Evolutionary conservation across 2,888 invertebrate species (phyloP).

Genomic region (Yponomeuta sedellus): DNA sequence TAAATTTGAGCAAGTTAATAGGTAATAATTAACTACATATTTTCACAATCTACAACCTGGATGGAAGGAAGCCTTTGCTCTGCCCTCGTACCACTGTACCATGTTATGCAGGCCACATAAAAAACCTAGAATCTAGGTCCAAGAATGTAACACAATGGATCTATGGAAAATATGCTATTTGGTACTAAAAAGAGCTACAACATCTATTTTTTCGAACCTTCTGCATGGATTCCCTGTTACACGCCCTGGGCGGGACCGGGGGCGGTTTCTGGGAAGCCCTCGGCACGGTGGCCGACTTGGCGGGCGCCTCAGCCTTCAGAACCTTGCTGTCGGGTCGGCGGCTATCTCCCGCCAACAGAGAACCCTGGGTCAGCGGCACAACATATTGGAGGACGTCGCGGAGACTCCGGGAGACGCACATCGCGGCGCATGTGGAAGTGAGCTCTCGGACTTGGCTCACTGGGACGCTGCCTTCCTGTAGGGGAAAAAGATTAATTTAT

Average conservation of each 20-base stretch:
- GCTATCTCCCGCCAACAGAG: slow-evolving; percentile 33
- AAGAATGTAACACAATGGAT: too few relatives aligned
- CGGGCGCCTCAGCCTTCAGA: slow-evolving; percentile 47
- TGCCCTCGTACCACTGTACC: too few relatives aligned
- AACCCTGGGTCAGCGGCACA: slow-evolving; percentile 54
- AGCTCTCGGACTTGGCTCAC: slow-evolving; percentile 46
- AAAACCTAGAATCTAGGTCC: too few relatives aligned
- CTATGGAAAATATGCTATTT: too few relatives aligned
- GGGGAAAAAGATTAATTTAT: background rate
- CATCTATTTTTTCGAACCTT: slow-evolving; percentile 31
- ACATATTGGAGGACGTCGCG: slow-evolving; percentile 61
- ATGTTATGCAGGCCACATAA: too few relatives aligned
- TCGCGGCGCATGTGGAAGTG: slow-evolving; percentile 86
- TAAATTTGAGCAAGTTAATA: too few relatives aligned
- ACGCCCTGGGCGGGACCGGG: slow-evolving; percentile 57
- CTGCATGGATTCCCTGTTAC: slow-evolving; percentile 36
- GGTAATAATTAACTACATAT: too few relatives aligned
- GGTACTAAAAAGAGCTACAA: slow-evolving; percentile 6
- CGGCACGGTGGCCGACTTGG: slow-evolving; percentile 58
- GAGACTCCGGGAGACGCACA: slow-evolving; percentile 79
- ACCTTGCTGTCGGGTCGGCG: slow-evolving; percentile 49
- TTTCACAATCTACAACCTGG: too few relatives aligned
- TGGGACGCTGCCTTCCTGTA: slow-evolving; percentile 53
- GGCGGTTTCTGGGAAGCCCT: slow-evolving; percentile 59
- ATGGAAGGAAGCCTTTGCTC: too few relatives aligned